phyloP scores from a whole-genome alignment of 1,140 invertebrate genomes.

The Bombus superbus region DNA sequence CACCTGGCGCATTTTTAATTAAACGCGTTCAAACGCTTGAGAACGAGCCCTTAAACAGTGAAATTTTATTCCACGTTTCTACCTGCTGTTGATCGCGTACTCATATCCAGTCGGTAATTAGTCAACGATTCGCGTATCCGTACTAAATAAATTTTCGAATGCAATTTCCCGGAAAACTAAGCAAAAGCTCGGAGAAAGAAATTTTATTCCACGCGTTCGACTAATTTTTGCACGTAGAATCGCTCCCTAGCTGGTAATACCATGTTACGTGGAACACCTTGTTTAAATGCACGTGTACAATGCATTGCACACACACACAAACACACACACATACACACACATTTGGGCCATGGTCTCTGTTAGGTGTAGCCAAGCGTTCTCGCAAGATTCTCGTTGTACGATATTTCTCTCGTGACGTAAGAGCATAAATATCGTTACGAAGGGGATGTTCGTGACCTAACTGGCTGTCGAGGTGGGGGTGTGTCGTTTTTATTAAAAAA shows the following conservation, averaged over 20 bases:
- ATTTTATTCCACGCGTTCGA: not conserved
- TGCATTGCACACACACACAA: too few species aligned
- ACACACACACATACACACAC: too few species aligned
- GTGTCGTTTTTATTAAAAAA: slow-evolving; percentile 64
- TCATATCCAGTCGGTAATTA: too few species aligned
- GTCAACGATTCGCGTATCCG: not conserved
- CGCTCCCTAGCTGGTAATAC: not conserved
- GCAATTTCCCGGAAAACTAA: not conserved
- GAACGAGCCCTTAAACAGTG: too few species aligned
- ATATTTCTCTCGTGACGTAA: slow-evolving; percentile 68
- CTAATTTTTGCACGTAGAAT: not conserved
- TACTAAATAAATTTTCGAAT: not conserved
- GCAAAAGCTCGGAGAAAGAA: not conserved
- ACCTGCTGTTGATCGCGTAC: too few species aligned
- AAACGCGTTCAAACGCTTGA: not conserved
- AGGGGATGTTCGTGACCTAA: slow-evolving; percentile 58
- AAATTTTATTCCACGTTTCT: too few species aligned
- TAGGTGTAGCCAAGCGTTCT: slow-evolving; percentile 24
- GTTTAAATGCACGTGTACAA: not conserved
- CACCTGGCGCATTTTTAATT: not conserved
- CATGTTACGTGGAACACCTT: not conserved
- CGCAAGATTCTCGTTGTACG: slow-evolving; percentile 58
- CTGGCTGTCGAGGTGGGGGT: slow-evolving; percentile 23
- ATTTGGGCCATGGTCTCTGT: not conserved
- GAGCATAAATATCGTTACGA: slow-evolving; percentile 63